Evolutionary conservation across 2,797 vertebrate genomes (phyloP), one percentile per base, ranked within the genome.

Genomic region (Sandelia bainsii): DNA sequence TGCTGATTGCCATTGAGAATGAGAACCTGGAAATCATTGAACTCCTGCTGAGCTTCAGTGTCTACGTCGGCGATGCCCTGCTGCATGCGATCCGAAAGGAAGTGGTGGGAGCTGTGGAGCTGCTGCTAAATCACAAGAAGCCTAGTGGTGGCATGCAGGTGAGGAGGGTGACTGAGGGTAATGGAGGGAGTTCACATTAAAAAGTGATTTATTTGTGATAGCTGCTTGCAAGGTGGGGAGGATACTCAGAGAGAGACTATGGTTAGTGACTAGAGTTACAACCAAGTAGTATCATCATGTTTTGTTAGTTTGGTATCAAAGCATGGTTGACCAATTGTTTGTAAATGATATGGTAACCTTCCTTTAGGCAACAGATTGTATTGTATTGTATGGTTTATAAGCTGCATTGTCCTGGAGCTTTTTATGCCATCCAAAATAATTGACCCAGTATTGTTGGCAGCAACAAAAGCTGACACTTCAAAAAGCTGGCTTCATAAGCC

Each of bases 1-100:
- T 99, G 62, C 96, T 99, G 54, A 99, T 99, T 53, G 98, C 95
- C 62, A 99, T 99, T 64, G 98, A 99, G 90, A 99, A 99, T n/a
- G 98, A 99, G 94, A 99, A 99, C 90, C 92, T 99, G 84, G 98
- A 99, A 83, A 97, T 99, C 77, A 97, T 98, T 11, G 97, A 99
- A 57, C 94, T 99, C 8, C 90, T 99, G 59, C 81, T 99, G 81
- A 96, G 96, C 87, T 99, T 96, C 77, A 97, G 93, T 1, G 97
- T 98, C 0, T 98, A 99, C 1, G 94, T 99, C 6, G 98, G 98
- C 8, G 98, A 99, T 1, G 98, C 98, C 27, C 93, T 99, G 34
- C 86, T 99, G 67, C 98, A 99, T 11, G 98, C 98, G 4, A 99
- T 99, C 89, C 91, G 98, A 49, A 99, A 99, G 81, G 97, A 99